Conservation (phyloP, 2,113 vertebrate genomes). For the Takifugu flavidus region DNA sequence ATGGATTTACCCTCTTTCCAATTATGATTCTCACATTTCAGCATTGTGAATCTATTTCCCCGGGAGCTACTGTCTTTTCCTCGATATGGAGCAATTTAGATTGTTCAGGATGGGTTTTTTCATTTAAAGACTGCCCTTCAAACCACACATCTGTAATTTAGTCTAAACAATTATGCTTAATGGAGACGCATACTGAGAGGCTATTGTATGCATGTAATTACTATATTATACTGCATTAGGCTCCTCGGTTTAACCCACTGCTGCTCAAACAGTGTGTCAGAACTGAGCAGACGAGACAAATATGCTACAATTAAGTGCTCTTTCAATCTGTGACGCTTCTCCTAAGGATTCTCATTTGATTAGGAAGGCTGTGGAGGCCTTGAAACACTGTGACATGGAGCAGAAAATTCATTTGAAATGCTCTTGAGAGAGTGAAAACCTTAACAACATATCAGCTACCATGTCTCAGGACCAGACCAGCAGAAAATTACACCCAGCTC, state of each 20-base stretch:
- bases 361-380: slow-evolving; percentile 55
- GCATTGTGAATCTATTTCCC: slow-evolving; percentile 29
- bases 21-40: slow-evolving; percentile 53
- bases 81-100: slow-evolving; percentile 55
- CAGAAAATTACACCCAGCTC: slow-evolving; percentile 45
- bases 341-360: slow-evolving; percentile 59
- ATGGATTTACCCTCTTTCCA: slow-evolving; percentile 55
- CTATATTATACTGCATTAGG: slow-evolving; percentile 57
- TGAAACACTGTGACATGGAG: slow-evolving; percentile 57
- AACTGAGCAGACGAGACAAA: slow-evolving; percentile 55
- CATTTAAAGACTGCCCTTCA: slow-evolving; percentile 28
- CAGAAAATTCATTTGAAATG: slow-evolving; percentile 77
- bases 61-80: slow-evolving; percentile 42
- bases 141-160: slow-evolving; percentile 36
- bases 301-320: slow-evolving; percentile 60
- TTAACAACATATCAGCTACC: slow-evolving; percentile 61
- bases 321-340: slow-evolving; percentile 57
- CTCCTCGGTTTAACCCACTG: slow-evolving; percentile 60
- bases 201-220: slow-evolving; percentile 56
- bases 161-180: slow-evolving; percentile 33
- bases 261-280: slow-evolving; percentile 48
- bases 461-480: slow-evolving; percentile 41
- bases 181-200: slow-evolving; percentile 14
- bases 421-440: slow-evolving; percentile 59
- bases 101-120: slow-evolving; percentile 46